phyloP scores from a whole-genome alignment of 2,888 invertebrate genomes.

The Cerastis rubricosa region DNA sequence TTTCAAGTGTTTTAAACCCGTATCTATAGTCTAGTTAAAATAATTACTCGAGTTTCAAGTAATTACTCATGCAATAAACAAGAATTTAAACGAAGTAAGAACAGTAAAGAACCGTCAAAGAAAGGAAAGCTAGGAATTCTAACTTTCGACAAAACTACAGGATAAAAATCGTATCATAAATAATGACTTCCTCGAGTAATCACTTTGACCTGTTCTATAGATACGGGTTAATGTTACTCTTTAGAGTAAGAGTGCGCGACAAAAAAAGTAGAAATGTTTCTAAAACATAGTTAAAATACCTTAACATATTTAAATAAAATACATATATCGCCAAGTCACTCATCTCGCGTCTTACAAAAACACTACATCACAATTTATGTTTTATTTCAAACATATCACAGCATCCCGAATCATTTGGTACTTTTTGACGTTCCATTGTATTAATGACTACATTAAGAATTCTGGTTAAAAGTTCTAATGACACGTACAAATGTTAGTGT shows the following conservation, averaged over 20 bases:
- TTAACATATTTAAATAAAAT: constrained; percentile 48
- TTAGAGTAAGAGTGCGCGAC: constrained; percentile 32
- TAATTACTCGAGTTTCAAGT: too few relatives aligned
- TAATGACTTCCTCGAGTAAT: too few relatives aligned
- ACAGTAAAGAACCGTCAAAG: too few relatives aligned
- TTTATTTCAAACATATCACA: constrained; percentile 79
- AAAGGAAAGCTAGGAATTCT: too few relatives aligned
- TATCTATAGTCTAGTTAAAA: too few relatives aligned
- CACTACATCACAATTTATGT: constrained; percentile 68
- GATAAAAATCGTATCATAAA: too few relatives aligned
- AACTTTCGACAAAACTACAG: too few relatives aligned
- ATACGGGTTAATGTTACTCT: constrained; percentile 27
- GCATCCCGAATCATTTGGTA: constrained; percentile 74
- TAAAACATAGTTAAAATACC: constrained; percentile 57
- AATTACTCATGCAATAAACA: too few relatives aligned
- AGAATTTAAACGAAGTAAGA: too few relatives aligned
- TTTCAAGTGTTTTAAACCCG: neutral
- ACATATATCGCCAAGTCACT: constrained; percentile 53
- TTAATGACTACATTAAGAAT: constrained; percentile 46
- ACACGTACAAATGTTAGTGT: constrained; percentile 48
- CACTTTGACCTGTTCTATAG: too few relatives aligned
- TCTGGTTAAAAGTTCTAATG: constrained; percentile 50
- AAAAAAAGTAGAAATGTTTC: constrained; percentile 49
- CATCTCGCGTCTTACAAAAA: constrained; percentile 52
- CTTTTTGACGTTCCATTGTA: constrained; percentile 61